phyloP scores from a whole-genome alignment of 2,797 vertebrate species.

The Pantherophis alleghaniensis region DNA sequence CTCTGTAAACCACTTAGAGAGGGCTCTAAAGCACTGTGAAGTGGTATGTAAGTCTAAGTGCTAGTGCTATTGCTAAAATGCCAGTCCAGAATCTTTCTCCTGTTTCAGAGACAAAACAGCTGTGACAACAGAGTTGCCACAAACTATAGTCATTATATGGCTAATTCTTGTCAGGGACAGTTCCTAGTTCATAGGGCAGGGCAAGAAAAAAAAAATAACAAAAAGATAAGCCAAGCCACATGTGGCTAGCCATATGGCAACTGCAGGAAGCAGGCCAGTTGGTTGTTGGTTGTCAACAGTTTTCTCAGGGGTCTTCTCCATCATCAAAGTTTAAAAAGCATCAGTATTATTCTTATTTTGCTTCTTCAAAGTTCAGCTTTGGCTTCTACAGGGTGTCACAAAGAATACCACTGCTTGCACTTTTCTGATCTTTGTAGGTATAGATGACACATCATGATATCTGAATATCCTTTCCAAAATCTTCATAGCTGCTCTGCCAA shows the following conservation, averaged over 20 bases:
- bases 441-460: not conserved
- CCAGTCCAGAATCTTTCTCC: not conserved
- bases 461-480: not conserved
- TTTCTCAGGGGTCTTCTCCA: not conserved
- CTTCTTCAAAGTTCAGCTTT: not conserved
- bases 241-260: not conserved
- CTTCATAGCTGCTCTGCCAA: not conserved
- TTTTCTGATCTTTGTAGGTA: not conserved
- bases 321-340: not conserved
- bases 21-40: no score
- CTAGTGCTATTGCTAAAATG: not conserved
- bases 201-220: not conserved
- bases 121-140: not conserved
- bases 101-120: not conserved
- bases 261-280: not conserved
- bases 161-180: not conserved
- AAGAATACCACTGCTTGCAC: not conserved
- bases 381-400: not conserved
- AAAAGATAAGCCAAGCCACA: not conserved
- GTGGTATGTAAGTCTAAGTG: no score
- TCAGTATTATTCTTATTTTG: not conserved
- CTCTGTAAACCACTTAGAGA: no score
- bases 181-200: not conserved
- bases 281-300: not conserved
- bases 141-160: not conserved